Conservation (phyloP, 2,797 vertebrate genomes). For the Cyclura pinguis region DNA sequence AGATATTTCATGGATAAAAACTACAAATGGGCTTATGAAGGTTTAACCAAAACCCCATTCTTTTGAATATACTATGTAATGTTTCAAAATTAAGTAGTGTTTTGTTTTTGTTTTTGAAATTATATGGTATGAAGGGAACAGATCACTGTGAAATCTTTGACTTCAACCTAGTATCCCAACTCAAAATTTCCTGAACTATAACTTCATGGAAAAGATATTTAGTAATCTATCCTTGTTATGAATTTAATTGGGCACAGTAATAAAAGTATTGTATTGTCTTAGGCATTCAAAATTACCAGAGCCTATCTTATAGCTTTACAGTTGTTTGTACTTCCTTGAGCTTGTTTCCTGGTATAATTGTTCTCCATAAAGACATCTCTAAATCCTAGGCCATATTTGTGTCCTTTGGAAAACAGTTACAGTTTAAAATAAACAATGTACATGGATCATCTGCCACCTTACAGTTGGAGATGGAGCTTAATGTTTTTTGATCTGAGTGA, state of each 20-base stretch:
- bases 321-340: not conserved
- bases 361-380: not conserved
- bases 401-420: no score
- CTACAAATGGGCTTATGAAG: not conserved
- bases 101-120: not conserved
- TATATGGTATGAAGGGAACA: not conserved
- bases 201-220: not conserved
- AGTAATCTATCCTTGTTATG: not conserved
- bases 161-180: not conserved
- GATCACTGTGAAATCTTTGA: not conserved
- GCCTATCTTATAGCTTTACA: not conserved
- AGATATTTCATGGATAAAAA: not conserved
- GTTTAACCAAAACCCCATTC: not conserved
- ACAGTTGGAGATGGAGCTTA: no score
- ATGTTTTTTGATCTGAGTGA: no score
- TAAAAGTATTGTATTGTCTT: not conserved
- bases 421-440: no score
- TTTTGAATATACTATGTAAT: not conserved
- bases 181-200: not conserved
- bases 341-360: not conserved
- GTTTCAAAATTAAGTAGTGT: not conserved
- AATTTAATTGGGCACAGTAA: not conserved
- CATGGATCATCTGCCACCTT: no score
- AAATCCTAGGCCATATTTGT: not conserved
- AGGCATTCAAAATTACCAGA: not conserved